These are phyloP conservation scores for Notothenia coriiceps DNA, from an alignment of 2,113 vertebrate species.

Conservation along the genomic window DNA sequence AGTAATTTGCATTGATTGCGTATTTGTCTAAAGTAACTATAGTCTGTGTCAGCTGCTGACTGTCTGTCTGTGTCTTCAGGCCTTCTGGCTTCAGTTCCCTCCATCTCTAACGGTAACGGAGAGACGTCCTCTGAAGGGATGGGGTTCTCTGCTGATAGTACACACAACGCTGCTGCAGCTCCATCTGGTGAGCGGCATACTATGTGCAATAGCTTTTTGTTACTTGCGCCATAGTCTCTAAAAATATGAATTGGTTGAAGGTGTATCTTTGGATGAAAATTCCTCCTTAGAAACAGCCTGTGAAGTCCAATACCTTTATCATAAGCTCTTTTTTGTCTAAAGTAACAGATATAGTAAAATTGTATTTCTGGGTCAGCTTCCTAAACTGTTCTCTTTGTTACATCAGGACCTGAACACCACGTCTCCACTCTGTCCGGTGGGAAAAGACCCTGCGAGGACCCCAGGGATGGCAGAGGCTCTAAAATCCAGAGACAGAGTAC, in stretches of 20 bases:
- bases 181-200: conserved; percentile 53
- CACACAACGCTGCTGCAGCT: conserved; percentile 46
- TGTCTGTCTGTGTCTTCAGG: conserved; percentile 61
- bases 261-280: neutral
- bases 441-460: conserved; percentile 83
- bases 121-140: conserved; percentile 62
- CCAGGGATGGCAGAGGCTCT: conserved; percentile 61
- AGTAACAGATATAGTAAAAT: neutral
- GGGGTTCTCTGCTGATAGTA: conserved; percentile 60
- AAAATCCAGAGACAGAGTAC: conserved; percentile 83
- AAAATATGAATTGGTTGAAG: neutral
- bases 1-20: neutral
- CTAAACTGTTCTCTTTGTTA: neutral
- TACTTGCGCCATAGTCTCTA: neutral
- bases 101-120: conserved; percentile 65
- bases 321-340: neutral
- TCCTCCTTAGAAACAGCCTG: neutral
- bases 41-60: neutral
- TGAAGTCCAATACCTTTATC: neutral
- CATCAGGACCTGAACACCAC: conserved; percentile 69
- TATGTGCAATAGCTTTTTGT: neutral
- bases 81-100: conserved; percentile 82
- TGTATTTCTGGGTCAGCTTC: neutral
- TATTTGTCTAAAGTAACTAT: neutral
- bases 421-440: conserved; percentile 51